These are phyloP conservation scores for Bothrops jararaca DNA, from an alignment of 2,113 vertebrate genomes.

Conservation along the genomic window DNA sequence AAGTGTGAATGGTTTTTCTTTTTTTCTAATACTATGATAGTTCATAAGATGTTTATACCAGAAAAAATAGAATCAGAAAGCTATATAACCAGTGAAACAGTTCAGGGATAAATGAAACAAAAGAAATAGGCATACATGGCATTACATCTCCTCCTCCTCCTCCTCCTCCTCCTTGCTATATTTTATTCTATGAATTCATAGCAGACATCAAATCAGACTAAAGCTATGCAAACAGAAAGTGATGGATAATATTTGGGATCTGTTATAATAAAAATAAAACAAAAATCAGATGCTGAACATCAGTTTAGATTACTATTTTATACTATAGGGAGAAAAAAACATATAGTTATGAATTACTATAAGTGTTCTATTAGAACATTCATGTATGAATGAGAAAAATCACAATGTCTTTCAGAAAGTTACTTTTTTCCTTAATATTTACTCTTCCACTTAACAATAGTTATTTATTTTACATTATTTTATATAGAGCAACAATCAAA, in stretches of 20 bases:
- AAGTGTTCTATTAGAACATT: not conserved
- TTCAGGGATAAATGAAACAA: not conserved
- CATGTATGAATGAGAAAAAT: not conserved
- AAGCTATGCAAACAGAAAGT: not conserved
- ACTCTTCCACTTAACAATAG: not conserved
- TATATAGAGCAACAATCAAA: not conserved
- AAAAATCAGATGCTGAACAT: not conserved
- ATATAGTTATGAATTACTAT: no score
- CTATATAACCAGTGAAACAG: not conserved
- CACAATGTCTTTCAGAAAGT: not conserved
- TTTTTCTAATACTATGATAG: not conserved
- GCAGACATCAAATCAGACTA: not conserved
- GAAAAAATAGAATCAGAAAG: not conserved
- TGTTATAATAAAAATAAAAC: not conserved
- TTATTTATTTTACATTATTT: not conserved
- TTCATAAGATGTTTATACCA: not conserved
- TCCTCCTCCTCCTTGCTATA: not conserved
- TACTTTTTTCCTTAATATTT: not conserved
- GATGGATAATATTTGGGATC: not conserved
- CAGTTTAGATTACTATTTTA: not conserved
- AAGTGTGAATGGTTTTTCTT: not conserved
- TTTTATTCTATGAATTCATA: not conserved
- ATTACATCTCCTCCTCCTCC: no score
- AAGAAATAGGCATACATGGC: not conserved
- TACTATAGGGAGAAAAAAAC: not conserved